A percentile compares a stretch with the other conserved stretches of the same genome.
Conservation (phyloP, 2,113 vertebrate species). For the Nothobranchius furzeri region DNA sequence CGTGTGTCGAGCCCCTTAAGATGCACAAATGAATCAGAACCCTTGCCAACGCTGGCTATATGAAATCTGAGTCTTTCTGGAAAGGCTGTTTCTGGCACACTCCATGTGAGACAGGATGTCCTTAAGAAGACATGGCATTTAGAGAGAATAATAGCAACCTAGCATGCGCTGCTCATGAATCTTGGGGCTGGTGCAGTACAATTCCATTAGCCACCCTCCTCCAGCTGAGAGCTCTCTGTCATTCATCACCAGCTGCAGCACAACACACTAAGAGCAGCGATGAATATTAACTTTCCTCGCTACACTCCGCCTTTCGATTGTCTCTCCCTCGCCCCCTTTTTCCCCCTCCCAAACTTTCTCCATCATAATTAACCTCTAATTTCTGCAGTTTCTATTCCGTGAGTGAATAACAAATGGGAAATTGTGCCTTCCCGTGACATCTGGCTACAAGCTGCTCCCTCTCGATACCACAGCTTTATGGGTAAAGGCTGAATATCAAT, state of each 20-base stretch:
- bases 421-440: conserved; percentile 61
- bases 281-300: conserved; percentile 56
- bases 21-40: conserved; percentile 36
- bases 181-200: conserved; percentile 55
- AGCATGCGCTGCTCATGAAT: conserved; percentile 54
- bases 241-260: conserved; percentile 73
- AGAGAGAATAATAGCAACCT: conserved; percentile 63
- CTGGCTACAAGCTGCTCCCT: conserved; percentile 71
- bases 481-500: conserved; percentile 49
- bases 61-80: conserved; percentile 35
- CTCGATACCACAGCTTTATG: conserved; percentile 52
- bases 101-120: conserved; percentile 51
- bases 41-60: conserved; percentile 28
- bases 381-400: conserved; percentile 62
- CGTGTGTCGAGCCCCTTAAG: too few species aligned
- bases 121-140: conserved; percentile 67
- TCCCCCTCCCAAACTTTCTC: conserved; percentile 38
- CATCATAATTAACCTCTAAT: conserved; percentile 72
- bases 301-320: conserved; percentile 25
- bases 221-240: conserved; percentile 69
- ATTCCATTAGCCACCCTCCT: conserved; percentile 71
- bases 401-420: conserved; percentile 67
- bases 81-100: conserved; percentile 26
- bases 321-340: conserved; percentile 12
- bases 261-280: conserved; percentile 52